phyloP scores from a whole-genome alignment of 2,888 invertebrate genomes.

The Syritta pipiens region DNA sequence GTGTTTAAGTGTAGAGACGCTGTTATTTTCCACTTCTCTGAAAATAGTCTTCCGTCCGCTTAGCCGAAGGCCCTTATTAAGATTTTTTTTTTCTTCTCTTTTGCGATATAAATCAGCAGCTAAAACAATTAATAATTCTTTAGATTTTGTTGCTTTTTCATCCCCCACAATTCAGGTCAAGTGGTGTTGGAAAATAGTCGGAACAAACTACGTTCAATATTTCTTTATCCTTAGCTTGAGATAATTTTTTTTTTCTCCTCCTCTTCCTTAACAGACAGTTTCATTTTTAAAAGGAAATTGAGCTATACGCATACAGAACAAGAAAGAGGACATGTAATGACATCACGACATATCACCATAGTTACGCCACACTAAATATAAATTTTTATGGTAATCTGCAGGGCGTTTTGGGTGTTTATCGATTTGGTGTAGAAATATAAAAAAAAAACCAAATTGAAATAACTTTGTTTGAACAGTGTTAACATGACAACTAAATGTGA shows the following conservation, averaged over 20 bases:
- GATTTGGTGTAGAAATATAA: conserved; percentile 29
- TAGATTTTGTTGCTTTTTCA: conserved; percentile 14
- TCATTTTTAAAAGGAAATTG: too few relatives aligned
- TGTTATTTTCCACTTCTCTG: conserved; percentile 27
- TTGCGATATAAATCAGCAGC: conserved; percentile 35
- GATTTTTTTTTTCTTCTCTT: conserved; percentile 14
- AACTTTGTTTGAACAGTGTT: conserved; percentile 13
- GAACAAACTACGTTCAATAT: too few relatives aligned
- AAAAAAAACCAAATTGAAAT: too few relatives aligned
- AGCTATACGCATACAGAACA: too few relatives aligned
- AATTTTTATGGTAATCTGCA: not conserved
- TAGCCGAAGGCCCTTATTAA: conserved; percentile 17
- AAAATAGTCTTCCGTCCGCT: conserved; percentile 17
- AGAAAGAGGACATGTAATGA: conserved; percentile 10
- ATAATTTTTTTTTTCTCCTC: not conserved
- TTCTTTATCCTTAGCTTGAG: not conserved
- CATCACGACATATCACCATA: conserved; percentile 22
- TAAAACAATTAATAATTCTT: conserved; percentile 33
- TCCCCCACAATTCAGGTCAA: conserved; percentile 47
- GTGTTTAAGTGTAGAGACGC: conserved; percentile 39
- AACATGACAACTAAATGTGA: conserved; percentile 47
- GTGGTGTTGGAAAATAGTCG: conserved; percentile 15
- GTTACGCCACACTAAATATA: conserved; percentile 21
- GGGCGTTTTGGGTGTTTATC: conserved; percentile 2
- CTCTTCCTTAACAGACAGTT: too few relatives aligned